phyloP scores from a whole-genome alignment of 2,888 invertebrate species.

The Oconnorella tubifera region DNA sequence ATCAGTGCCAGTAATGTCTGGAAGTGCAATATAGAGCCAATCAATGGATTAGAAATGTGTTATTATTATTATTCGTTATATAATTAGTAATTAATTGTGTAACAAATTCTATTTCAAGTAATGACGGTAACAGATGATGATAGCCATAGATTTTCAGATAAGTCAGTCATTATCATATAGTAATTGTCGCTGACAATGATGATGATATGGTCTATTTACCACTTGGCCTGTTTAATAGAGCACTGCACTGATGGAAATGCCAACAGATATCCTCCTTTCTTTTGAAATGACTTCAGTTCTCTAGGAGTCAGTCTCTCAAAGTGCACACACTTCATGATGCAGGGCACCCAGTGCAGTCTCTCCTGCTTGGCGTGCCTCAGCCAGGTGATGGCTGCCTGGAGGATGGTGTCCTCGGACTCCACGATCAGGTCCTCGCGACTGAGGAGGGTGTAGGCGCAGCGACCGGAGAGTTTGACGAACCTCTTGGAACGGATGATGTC shows the following conservation, averaged over 20 bases:
- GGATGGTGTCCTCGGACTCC: neutral
- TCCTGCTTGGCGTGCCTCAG: neutral
- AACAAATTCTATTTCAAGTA: too few species aligned
- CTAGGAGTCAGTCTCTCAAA: neutral
- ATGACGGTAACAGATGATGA: too few species aligned
- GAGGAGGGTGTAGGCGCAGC: neutral
- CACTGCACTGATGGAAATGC: neutral
- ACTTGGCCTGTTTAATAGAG: neutral
- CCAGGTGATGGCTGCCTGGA: neutral
- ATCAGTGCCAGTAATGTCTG: too few species aligned
- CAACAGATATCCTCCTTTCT: neutral
- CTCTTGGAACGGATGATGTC: neutral
- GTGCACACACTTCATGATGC: neutral
- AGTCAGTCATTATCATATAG: too few species aligned
- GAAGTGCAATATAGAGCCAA: too few species aligned
- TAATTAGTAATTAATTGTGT: too few species aligned
- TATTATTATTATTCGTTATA: too few species aligned
- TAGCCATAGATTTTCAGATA: too few species aligned
- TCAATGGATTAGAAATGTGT: too few species aligned
- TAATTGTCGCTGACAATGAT: too few species aligned
- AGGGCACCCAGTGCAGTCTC: neutral
- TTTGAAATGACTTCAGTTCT: neutral
- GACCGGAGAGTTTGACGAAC: neutral
- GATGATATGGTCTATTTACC: too few species aligned
- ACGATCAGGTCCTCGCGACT: neutral